A percentile compares a stretch with the other conserved stretches of the same genome.
These are phyloP conservation scores for Meteorus cinctellus DNA, from an alignment of 2,888 invertebrate species.

Conservation along the genomic window DNA sequence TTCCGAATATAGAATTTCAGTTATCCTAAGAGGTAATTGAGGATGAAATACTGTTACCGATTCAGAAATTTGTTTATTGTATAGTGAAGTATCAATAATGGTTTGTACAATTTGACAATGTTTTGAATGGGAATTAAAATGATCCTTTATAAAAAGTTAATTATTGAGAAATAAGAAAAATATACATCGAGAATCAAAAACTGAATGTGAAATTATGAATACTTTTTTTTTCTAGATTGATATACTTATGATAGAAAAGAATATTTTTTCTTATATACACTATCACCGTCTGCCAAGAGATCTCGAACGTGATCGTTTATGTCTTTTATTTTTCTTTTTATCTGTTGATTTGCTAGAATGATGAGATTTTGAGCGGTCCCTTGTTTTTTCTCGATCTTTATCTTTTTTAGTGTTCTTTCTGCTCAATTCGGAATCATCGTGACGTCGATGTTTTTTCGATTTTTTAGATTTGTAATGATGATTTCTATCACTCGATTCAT, in stretches of 20 bases:
- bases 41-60: too few species aligned
- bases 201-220: too few species aligned
- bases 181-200: neutral
- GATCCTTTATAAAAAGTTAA: neutral
- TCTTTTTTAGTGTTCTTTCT: constrained; percentile 77
- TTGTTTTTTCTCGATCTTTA: constrained; percentile 77
- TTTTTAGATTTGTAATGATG: neutral
- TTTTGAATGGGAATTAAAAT: too few species aligned
- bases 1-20: too few species aligned
- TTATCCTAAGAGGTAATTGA: too few species aligned
- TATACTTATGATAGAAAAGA: neutral
- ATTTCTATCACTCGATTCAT: constrained; percentile 39
- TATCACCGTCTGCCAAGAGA: constrained; percentile 57
- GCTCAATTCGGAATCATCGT: constrained; percentile 69
- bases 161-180: neutral
- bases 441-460: constrained; percentile 64
- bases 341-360: constrained; percentile 71
- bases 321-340: constrained; percentile 73
- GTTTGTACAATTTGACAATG: too few species aligned
- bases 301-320: constrained; percentile 53
- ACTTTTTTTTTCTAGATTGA: too few species aligned
- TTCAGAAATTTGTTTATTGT: too few species aligned
- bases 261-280: neutral
- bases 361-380: constrained; percentile 72
- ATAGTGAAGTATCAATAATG: too few species aligned